phyloP scores from a whole-genome alignment of 2,888 invertebrate genomes.

The Caenorhabditis panamensis region DNA sequence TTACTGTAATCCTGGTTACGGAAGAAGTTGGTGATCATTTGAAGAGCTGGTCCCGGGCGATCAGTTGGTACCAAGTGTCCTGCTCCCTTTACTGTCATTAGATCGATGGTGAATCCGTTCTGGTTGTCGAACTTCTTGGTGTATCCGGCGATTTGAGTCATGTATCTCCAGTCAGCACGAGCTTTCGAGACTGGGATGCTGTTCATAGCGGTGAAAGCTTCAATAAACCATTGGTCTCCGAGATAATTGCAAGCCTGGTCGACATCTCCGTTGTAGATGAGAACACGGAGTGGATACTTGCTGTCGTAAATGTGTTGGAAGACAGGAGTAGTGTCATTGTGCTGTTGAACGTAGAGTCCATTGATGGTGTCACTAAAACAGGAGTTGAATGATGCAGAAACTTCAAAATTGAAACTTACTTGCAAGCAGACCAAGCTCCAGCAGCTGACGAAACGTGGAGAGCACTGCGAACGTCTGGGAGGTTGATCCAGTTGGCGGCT shows the following conservation, averaged over 20 bases:
- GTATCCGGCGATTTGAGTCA: conserved; percentile 74
- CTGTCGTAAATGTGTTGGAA: conserved; percentile 72
- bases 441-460: conserved; percentile 62
- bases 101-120: conserved; percentile 66
- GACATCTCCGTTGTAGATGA: conserved; percentile 77
- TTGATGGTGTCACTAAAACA: conserved; percentile 71
- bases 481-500: conserved; percentile 63
- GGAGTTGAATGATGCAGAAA: background rate
- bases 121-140: conserved; percentile 69
- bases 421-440: conserved; percentile 63
- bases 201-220: conserved; percentile 65
- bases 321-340: conserved; percentile 74
- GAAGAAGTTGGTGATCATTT: conserved; percentile 86
- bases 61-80: conserved; percentile 90
- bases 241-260: conserved; percentile 76
- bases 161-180: conserved; percentile 69
- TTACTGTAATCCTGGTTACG: conserved; percentile 68
- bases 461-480: conserved; percentile 61
- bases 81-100: conserved; percentile 83
- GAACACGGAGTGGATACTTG: conserved; percentile 70
- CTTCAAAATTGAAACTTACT: conserved; percentile 55
- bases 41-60: conserved; percentile 88
- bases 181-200: conserved; percentile 57
- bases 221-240: conserved; percentile 78
- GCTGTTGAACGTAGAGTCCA: conserved; percentile 71